phyloP scores from a whole-genome alignment of 2,797 vertebrate species.

The Parotocinclus haroldoi region DNA sequence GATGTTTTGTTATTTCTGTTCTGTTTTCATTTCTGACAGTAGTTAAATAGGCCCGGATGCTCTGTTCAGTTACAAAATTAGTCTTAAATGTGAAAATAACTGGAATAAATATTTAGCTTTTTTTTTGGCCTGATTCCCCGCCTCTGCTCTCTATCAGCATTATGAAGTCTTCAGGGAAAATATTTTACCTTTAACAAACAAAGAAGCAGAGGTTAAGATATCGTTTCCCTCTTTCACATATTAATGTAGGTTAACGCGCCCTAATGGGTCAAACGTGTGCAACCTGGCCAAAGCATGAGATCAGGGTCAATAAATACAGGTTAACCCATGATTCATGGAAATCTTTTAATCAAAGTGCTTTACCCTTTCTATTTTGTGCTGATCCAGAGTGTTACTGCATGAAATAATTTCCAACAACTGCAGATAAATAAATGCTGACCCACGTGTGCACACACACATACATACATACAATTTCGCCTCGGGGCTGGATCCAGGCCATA shows the following conservation, averaged over 20 bases:
- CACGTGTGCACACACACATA: neutral
- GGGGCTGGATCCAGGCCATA: neutral
- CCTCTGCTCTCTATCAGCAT: too few species aligned
- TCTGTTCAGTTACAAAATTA: too few species aligned
- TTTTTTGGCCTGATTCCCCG: too few species aligned
- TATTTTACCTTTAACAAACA: too few species aligned
- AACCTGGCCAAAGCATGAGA: constrained; percentile 1
- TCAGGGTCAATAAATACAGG: constrained; percentile 3
- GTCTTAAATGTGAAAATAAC: too few species aligned
- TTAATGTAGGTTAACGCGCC: neutral
- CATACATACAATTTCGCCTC: neutral
- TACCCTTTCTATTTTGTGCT: neutral
- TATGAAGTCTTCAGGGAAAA: too few species aligned
- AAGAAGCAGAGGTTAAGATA: too few species aligned
- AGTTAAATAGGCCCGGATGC: too few species aligned
- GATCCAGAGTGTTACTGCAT: constrained; percentile 1
- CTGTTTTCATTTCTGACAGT: too few species aligned
- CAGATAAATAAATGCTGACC: neutral
- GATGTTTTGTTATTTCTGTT: too few species aligned
- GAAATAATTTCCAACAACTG: neutral
- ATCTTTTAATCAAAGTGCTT: neutral
- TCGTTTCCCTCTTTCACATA: too few species aligned
- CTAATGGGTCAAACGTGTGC: neutral
- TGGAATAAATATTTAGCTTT: too few species aligned
- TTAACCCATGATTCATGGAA: constrained; percentile 15